Evolutionary conservation across 2,113 vertebrate genomes (phyloP), one percentile per base, ranked within the genome.

Genomic region (Cynopterus brachyotis): DNA sequence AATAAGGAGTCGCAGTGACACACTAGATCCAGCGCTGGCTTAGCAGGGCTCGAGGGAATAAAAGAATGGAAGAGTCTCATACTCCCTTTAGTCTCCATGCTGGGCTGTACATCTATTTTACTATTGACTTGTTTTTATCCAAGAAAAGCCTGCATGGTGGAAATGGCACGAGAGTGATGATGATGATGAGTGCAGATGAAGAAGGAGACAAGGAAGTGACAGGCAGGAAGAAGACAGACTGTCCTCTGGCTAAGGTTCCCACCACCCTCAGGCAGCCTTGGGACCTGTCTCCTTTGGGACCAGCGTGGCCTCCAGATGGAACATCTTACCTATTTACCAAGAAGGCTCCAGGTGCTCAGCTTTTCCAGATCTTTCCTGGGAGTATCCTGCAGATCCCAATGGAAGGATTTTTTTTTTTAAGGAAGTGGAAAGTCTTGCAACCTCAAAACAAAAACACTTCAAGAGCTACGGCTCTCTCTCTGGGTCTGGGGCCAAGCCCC

Each of bases 221-320:
- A 6, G 24, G 16, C 24, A 7, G 8, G 7, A 64, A 37, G 60
- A 42, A 42, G 66, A 7, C 19, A 11, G 17, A 20, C 4, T 0
- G 2, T 81, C 28, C 2, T 10, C 16, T 5, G 91, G n/a, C 70
- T 28, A 12, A 42, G 40, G 20, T 50, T 30, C 47, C 24, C 9
- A 37, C 11, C 2, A 24, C 10, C 16, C 2, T 5, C 17, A 4
- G 12, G 53, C 2, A 6, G 32, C 55, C 73, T 26, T 19, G 1
- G 15, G 19, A 72, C 78, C 35, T 59, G 45, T 22, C 11, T 47
- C 28, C 40, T 40, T 20, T 47, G 66, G 53, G 50, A 10, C 3
- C 40, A 16, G 32, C 1, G 2, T 17, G n/a, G 81, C 35, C 35
- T 17, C 55, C 8, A 17, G 22, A 5, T 78, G 10, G n/a, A 13